Conservation (phyloP, 1,140 invertebrate species). For the Drosophila neocordata region DNA sequence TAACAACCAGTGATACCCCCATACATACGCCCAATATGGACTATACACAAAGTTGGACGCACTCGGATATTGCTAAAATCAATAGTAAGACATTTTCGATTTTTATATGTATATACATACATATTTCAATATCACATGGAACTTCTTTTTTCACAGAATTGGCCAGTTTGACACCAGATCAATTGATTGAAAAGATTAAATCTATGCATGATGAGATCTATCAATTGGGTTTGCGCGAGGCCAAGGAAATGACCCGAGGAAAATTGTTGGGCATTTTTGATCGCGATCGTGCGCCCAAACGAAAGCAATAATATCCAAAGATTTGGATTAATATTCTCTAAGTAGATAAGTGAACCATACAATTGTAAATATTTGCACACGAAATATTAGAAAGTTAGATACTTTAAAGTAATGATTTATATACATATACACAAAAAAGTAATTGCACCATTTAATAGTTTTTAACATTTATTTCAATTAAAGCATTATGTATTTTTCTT, state of each 20-base stretch:
- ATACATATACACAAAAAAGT: not conserved
- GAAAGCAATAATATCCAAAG: slow-evolving; percentile 12
- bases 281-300: slow-evolving; percentile 39
- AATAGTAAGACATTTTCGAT: slow-evolving; percentile 85
- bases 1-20: slow-evolving; percentile 83
- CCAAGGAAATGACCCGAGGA: slow-evolving; percentile 97
- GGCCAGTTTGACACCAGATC: slow-evolving; percentile 89
- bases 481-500: slow-evolving; percentile 40
- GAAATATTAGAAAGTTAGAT: not conserved
- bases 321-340: not conserved
- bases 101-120: not conserved
- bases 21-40: slow-evolving; percentile 84
- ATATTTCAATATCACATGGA: not conserved
- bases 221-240: slow-evolving; percentile 95
- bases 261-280: slow-evolving; percentile 95
- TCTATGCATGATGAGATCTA: slow-evolving; percentile 96
- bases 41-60: slow-evolving; percentile 85
- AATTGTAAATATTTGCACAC: not conserved
- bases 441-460: slow-evolving; percentile 55
- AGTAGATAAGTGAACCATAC: not conserved
- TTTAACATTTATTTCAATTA: slow-evolving; percentile 64
- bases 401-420: not conserved
- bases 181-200: slow-evolving; percentile 95
- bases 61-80: slow-evolving; percentile 88
- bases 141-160: slow-evolving; percentile 87